Conservation (phyloP, 2,113 vertebrate species). For the Corythornis madagascariensis region DNA sequence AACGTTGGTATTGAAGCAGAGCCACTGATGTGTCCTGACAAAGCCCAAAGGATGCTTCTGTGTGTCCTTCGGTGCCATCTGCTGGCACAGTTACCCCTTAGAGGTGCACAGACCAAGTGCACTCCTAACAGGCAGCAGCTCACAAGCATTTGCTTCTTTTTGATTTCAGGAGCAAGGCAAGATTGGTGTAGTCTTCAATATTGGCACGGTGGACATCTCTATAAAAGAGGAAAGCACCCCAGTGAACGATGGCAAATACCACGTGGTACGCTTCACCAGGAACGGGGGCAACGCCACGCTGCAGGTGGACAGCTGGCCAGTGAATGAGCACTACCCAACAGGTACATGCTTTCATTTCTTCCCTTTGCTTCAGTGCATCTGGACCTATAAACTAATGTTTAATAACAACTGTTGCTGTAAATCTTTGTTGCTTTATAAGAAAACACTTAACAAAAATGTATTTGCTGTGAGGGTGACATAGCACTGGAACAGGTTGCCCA, state of each 20-base stretch:
- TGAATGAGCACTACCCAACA: slow-evolving; percentile 97
- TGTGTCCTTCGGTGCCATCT: slow-evolving; percentile 43
- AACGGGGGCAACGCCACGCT: slow-evolving; percentile 96
- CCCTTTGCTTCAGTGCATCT: background rate
- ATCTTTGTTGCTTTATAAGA: background rate
- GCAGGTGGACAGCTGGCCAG: slow-evolving; percentile 96
- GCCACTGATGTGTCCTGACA: background rate
- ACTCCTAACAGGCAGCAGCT: background rate
- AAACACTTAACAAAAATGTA: background rate
- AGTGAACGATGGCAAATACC: slow-evolving; percentile 97
- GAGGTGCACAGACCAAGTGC: background rate
- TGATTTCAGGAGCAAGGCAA: slow-evolving; percentile 91
- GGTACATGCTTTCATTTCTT: slow-evolving; percentile 72
- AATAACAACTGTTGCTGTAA: background rate
- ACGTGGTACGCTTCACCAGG: slow-evolving; percentile 95
- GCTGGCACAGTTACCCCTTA: background rate
- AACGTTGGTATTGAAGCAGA: background rate
- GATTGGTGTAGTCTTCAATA: slow-evolving; percentile 97
- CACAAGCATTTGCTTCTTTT: background rate
- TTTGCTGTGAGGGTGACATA: background rate
- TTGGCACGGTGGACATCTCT: slow-evolving; percentile 92
- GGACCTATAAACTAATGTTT: background rate
- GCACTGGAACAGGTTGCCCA: background rate
- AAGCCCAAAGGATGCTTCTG: background rate
- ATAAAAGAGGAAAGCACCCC: slow-evolving; percentile 92